Evolutionary conservation across 2,888 invertebrate genomes (phyloP).

Genomic region (Gasteruption jaculator): DNA sequence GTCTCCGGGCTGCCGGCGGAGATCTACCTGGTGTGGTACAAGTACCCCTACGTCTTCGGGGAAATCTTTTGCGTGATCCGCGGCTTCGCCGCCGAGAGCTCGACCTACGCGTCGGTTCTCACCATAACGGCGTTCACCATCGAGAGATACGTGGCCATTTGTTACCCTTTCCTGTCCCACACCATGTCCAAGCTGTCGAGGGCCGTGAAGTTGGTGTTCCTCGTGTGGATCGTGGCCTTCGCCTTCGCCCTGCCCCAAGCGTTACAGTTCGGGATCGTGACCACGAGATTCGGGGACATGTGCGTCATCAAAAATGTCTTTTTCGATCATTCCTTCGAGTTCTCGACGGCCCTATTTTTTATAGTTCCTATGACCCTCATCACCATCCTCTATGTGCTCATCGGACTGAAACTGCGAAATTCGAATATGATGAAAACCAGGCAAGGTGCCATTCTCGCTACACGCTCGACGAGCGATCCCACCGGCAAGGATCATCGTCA

Average conservation of each 20-base stretch:
- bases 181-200: constrained; percentile 84
- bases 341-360: constrained; percentile 63
- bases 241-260: constrained; percentile 72
- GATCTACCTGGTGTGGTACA: constrained; percentile 54
- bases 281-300: constrained; percentile 51
- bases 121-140: constrained; percentile 68
- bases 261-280: constrained; percentile 52
- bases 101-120: constrained; percentile 55
- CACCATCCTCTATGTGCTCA: constrained; percentile 56
- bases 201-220: constrained; percentile 74
- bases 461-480: constrained; percentile 10
- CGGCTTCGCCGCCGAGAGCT: constrained; percentile 56
- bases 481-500: constrained; percentile 16
- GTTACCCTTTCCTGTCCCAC: constrained; percentile 68
- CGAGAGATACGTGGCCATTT: constrained; percentile 68
- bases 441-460: background rate
- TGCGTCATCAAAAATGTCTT: constrained; percentile 51
- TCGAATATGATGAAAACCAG: constrained; percentile 53
- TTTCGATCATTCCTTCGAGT: constrained; percentile 55
- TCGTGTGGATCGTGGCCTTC: constrained; percentile 77
- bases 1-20: constrained; percentile 60
- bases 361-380: constrained; percentile 61
- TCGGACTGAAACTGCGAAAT: constrained; percentile 53
- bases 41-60: constrained; percentile 55
- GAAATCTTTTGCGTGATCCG: constrained; percentile 57